Evolutionary conservation across 2,113 vertebrate species (phyloP).

Genomic region (Pedetes capensis): DNA sequence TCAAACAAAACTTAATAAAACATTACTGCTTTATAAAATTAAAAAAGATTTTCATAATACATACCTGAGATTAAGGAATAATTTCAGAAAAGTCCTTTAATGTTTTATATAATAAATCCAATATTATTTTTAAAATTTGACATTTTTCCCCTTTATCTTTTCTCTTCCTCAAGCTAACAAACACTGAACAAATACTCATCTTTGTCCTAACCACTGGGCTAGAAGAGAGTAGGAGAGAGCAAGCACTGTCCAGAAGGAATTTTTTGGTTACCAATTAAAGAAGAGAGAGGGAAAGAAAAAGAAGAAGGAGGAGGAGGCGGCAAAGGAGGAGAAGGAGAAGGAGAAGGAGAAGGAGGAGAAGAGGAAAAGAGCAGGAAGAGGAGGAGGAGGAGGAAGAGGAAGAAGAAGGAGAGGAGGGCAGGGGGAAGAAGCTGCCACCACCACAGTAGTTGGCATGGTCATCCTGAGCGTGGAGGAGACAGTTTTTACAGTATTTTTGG

Average conservation of each 20-base stretch:
- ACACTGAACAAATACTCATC: not conserved
- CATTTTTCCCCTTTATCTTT: not conserved
- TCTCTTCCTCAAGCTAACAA: not conserved
- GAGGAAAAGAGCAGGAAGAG: too few relatives aligned
- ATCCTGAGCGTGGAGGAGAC: not conserved
- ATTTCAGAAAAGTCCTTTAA: not conserved
- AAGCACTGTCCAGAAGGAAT: not conserved
- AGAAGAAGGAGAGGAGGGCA: too few relatives aligned
- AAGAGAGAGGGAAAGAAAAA: not conserved
- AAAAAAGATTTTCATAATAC: not conserved
- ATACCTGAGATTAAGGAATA: not conserved
- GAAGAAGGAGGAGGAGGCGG: too few relatives aligned
- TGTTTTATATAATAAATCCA: not conserved
- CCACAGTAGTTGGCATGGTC: not conserved
- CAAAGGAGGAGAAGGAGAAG: too few relatives aligned
- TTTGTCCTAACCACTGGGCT: not conserved
- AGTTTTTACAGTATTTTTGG: not conserved
- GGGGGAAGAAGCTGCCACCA: too few relatives aligned
- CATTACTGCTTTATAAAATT: not conserved
- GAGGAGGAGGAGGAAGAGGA: too few relatives aligned
- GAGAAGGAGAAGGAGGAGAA: too few relatives aligned
- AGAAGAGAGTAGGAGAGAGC: not conserved
- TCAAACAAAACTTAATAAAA: not conserved
- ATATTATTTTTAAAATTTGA: not conserved
- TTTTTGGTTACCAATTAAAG: not conserved